Evolutionary conservation across 2,888 invertebrate genomes (phyloP).

Genomic region (Hedya salicella): DNA sequence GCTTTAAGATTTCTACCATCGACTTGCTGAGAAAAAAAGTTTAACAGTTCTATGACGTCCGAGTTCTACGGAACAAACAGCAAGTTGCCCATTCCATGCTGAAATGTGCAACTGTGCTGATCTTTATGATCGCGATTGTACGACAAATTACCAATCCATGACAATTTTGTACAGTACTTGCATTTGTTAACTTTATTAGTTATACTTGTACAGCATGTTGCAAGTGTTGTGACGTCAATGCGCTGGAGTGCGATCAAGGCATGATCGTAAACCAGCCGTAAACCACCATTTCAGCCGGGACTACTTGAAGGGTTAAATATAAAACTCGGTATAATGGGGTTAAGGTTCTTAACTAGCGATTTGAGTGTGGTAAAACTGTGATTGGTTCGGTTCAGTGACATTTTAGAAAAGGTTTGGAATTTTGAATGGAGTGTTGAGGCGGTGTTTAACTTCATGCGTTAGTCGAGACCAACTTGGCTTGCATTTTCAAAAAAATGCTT

Average conservation of each 20-base stretch:
- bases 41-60: too few species aligned
- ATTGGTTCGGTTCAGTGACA: neutral
- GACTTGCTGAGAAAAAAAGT: too few species aligned
- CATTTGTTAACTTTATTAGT: neutral
- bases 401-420: neutral
- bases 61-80: too few species aligned
- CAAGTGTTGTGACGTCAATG: slow-evolving; percentile 16
- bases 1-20: too few species aligned
- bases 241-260: slow-evolving; percentile 6
- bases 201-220: neutral
- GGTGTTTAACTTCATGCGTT: too few species aligned
- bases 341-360: neutral
- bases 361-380: neutral
- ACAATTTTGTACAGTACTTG: too few species aligned
- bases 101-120: too few species aligned
- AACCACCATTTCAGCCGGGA: slow-evolving; percentile 8
- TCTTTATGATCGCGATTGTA: neutral
- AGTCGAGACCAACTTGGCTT: too few species aligned
- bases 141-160: too few species aligned
- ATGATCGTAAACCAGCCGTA: slow-evolving; percentile 20
- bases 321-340: slow-evolving; percentile 19
- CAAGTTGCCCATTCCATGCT: too few species aligned
- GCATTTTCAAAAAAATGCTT: too few species aligned
- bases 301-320: slow-evolving; percentile 31
- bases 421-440: too few species aligned